Evolutionary conservation across 2,888 invertebrate genomes (phyloP), one percentile per base, ranked within the genome.

Genomic region (Miltochrista miniata): DNA sequence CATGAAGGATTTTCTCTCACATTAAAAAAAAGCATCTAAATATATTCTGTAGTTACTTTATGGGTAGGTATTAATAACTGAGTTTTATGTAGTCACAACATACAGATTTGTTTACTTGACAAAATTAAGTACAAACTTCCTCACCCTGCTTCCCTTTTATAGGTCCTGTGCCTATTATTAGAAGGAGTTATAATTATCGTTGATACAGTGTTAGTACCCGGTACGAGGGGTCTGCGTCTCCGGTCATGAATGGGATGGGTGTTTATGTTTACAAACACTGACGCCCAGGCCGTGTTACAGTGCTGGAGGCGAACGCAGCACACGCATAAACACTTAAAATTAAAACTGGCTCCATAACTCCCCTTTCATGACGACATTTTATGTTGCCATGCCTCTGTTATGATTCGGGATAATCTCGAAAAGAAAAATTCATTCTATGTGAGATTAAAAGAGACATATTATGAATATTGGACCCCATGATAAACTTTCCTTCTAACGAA

Each of bases 181-280:
- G 70, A 63, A 54, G 49, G 54, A 51, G 66, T 69, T 69, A 68
- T 64, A 66, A 68, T 64, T 53, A 53, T 15, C 35, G 39, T 51
- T 41, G 48, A 48, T 61, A 54, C 51, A 61, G 57, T 49, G 57
- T 55, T 56, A 40, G 33, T 48, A 49, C 50, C 54, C 57, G 36
- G 36, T 24, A 39, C 50, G 58, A 57, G 61, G 66, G 57, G 59
- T 62, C 62, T 60, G 64, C 66, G 71, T 74, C 78, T 82, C 82
- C 83, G 82, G 84, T 48, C 48, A 83, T 83, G 85, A 79, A 78
- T 79, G 79, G 66, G 65, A 31, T 72, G 78, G 78, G 81, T 90
- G 87, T 90, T 90, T 90, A 90, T 90, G 87, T 90, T 90, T 90
- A 90, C 90, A 87, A 90, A 90, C 90, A 90, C 74, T 70, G 73